Base-by-base conservation (phyloP, 1,140 invertebrate genomes). In the Bombyx mori region DNA sequence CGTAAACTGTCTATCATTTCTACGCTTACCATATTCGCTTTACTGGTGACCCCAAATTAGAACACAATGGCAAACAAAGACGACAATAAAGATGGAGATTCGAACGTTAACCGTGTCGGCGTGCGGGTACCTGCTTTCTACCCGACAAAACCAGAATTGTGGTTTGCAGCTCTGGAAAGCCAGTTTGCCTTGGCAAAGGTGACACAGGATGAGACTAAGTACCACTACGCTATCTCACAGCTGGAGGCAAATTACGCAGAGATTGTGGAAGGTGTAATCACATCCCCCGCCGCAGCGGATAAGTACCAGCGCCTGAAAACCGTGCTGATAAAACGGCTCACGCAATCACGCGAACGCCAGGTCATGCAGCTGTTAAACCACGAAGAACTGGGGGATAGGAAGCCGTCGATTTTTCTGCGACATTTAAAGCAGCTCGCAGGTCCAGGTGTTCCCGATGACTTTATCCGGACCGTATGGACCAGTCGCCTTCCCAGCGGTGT, bases 391-490 rank as follows among this genome's bases (percentile, higher is more conserved):
- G n/a, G n/a, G n/a, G n/a, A n/a, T n/a, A n/a, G n/a, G n/a, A 49
- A 49, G 7, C 47, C 47, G 1, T 49, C 47, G 3, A n/a, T 12
- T 4, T 49, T 49, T 49, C 22, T 49, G 10, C 47, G 47, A 1
- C 47, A 49, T 49, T 49, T 49, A n/a, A 49, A 49, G 47, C n/a
- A n/a, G 3, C 22, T 49, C n/a, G 47, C 47, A 8, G 47, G n/a
- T n/a, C n/a, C n/a, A n/a, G n/a, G n/a, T n/a, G n/a, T n/a, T n/a
- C n/a, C n/a, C n/a, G n/a, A n/a, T 7, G 44, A 46, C n/a, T n/a
- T n/a, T n/a, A n/a, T n/a, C n/a, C n/a, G n/a, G n/a, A n/a, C n/a
- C n/a, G n/a, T n/a, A n/a, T n/a, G n/a, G n/a, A n/a, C n/a, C n/a
- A n/a, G n/a, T n/a, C n/a, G n/a, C n/a, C n/a, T n/a, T n/a, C n/a